Evolutionary conservation across 2,888 invertebrate genomes (phyloP), one percentile per base, ranked within the genome.

Genomic region (Rhodophaea formosa): DNA sequence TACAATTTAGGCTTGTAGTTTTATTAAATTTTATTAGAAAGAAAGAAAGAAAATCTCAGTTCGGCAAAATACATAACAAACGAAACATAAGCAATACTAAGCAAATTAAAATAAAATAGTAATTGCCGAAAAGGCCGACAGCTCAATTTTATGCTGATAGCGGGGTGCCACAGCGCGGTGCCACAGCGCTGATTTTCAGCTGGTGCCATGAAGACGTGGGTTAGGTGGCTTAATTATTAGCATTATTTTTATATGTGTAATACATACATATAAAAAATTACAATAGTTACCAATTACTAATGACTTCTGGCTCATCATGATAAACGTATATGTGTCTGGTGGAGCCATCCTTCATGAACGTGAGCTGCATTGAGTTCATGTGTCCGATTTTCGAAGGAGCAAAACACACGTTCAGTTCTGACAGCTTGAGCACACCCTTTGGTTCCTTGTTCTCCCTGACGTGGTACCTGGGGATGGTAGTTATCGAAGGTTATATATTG

Each of bases 271-370:
- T 23, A 2, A 23, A 23, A 23, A 3, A 23, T 23, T 3, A 3
- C 12, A n/a, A 56, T 35, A 42, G 61, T 79, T 86, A 93, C 97
- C 97, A 97, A 80, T 96, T 96, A 44, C 94, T 95, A 61, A 97
- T 96, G 53, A 95, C 94, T 89, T 97, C 96, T 1, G 96, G 94
- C 68, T 96, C 96, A 67, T 97, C 96, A 67, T 97, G 96, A 78
- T 96, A 96, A 0, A 97, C 95, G 80, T 95, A 98, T 68, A 98
- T 95, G 75, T 97, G 97, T 63, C 97, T 87, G 0, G 97, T 97
- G 3, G 95, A 94, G 0, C 97, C 97, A 62, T 97, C 96, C 77
- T 96, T 96, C 80, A 96, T 93, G 75, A 95, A 97, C 0, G 96
- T 96, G 43, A 98, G 86, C 88, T 97, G 97, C 83, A 97, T 92